Percentiles rank a stretch among this genome's conserved stretches.
Evolutionary conservation across 1,140 invertebrate genomes (phyloP).

Genomic region (Argopecten irradians): DNA sequence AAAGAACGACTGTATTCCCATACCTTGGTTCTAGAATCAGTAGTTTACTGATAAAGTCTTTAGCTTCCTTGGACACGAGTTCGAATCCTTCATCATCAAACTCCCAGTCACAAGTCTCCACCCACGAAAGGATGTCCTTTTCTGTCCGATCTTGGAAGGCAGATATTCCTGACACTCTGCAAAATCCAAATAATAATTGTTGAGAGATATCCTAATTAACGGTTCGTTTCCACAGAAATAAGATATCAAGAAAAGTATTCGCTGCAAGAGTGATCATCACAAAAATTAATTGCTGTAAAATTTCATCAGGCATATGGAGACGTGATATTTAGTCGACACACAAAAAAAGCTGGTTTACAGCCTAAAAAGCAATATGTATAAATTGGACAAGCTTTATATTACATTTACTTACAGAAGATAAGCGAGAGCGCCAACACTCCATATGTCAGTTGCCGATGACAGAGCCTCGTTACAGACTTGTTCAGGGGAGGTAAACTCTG

Average conservation of each 20-base stretch:
- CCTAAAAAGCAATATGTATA: too few relatives aligned
- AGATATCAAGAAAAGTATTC: background rate
- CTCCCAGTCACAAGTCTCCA: conserved; percentile 97
- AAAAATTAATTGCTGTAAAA: too few relatives aligned
- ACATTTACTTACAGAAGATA: conserved; percentile 93
- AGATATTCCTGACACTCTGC: conserved; percentile 93
- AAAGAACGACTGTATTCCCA: conserved; percentile 70
- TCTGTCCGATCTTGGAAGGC: conserved; percentile 98
- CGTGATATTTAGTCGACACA: too few relatives aligned
- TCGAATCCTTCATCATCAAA: conserved; percentile 93
- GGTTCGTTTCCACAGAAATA: background rate
- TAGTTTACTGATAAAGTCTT: conserved; percentile 96
- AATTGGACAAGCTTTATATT: background rate
- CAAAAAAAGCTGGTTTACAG: too few relatives aligned
- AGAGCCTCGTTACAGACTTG: conserved; percentile 82
- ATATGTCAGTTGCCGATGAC: conserved; percentile 90
- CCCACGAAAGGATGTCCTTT: conserved; percentile 96
- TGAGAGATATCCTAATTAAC: background rate
- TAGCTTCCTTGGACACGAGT: conserved; percentile 95
- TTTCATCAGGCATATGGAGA: too few relatives aligned
- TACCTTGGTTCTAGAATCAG: conserved; percentile 96
- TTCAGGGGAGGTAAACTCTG: conserved; percentile 96
- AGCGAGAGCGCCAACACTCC: conserved; percentile 97
- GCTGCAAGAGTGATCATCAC: too few relatives aligned
- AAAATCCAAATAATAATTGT: conserved; percentile 39